These are phyloP conservation scores for Cyclargus thomasi DNA, from an alignment of 1,140 invertebrate genomes.

Conservation along the genomic window DNA sequence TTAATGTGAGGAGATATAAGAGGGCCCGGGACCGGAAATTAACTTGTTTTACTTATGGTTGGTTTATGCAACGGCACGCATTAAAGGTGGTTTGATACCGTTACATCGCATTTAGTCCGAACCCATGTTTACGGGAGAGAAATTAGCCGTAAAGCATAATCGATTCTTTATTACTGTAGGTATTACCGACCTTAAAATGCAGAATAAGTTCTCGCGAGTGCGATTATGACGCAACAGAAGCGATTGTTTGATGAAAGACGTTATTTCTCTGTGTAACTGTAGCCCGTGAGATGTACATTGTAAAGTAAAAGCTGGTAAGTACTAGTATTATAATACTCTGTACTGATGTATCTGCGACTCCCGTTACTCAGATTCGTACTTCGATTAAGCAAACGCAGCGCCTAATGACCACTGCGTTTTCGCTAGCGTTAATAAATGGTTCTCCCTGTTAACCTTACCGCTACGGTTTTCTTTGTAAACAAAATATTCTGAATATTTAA, in stretches of 20 bases:
- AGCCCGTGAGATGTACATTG: background rate
- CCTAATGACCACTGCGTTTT: conserved; percentile 22
- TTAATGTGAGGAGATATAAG: conserved; percentile 52
- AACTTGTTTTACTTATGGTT: conserved; percentile 52
- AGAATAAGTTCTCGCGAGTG: background rate
- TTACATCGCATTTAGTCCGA: conserved; percentile 43
- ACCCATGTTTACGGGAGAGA: conserved; percentile 27
- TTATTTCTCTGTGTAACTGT: background rate
- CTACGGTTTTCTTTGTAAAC: too few relatives aligned
- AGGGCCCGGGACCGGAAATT: conserved; percentile 56
- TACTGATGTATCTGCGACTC: conserved; percentile 2
- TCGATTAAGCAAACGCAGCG: conserved; percentile 30
- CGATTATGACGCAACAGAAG: background rate
- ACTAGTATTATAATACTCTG: background rate
- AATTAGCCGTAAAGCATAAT: conserved; percentile 17
- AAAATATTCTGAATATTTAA: too few relatives aligned
- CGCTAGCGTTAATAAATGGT: background rate
- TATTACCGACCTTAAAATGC: conserved; percentile 4
- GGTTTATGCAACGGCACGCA: conserved; percentile 50
- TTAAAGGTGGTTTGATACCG: conserved; percentile 61
- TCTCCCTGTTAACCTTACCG: background rate
- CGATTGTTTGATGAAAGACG: background rate
- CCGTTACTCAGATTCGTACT: conserved; percentile 27
- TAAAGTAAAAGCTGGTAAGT: too few relatives aligned
- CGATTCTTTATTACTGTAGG: conserved; percentile 15